Conservation (phyloP, 2,113 vertebrate genomes). For the Uria lomvia region DNA sequence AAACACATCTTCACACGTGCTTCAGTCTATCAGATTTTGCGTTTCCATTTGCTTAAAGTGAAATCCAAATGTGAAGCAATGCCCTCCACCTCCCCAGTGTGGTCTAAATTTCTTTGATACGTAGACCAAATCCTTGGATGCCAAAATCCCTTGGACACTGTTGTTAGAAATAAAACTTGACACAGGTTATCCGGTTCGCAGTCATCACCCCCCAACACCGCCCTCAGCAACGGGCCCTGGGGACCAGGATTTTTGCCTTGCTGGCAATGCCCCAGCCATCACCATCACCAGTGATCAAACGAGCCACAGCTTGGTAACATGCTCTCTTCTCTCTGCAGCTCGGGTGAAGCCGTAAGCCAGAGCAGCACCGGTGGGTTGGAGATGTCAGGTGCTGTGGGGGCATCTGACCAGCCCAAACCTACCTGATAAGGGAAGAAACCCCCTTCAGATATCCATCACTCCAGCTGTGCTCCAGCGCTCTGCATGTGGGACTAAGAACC, state of each 20-base stretch:
- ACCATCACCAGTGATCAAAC: fast-evolving
- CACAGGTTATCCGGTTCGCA: neutral
- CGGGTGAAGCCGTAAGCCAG: neutral
- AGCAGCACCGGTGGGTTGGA: neutral
- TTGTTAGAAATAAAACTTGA: neutral
- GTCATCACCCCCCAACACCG: neutral
- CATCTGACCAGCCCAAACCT: neutral
- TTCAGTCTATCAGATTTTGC: neutral
- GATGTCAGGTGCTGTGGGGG: neutral
- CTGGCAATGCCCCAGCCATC: neutral
- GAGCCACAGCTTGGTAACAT: fast-evolving
- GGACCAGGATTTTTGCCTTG: neutral
- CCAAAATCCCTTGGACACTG: neutral
- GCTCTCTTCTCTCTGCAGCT: neutral
- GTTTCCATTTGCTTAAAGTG: neutral
- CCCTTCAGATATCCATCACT: neutral
- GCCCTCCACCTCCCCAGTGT: neutral
- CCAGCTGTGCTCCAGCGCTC: neutral
- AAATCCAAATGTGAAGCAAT: neutral
- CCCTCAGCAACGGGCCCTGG: neutral
- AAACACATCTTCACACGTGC: neutral
- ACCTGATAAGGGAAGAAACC: neutral
- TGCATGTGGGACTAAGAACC: neutral
- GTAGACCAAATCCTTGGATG: neutral
- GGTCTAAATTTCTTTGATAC: neutral